A percentile compares a stretch with the other conserved stretches of the same genome.
Conservation (phyloP, 1,140 invertebrate species). For the Lasioglossum baleicum region DNA sequence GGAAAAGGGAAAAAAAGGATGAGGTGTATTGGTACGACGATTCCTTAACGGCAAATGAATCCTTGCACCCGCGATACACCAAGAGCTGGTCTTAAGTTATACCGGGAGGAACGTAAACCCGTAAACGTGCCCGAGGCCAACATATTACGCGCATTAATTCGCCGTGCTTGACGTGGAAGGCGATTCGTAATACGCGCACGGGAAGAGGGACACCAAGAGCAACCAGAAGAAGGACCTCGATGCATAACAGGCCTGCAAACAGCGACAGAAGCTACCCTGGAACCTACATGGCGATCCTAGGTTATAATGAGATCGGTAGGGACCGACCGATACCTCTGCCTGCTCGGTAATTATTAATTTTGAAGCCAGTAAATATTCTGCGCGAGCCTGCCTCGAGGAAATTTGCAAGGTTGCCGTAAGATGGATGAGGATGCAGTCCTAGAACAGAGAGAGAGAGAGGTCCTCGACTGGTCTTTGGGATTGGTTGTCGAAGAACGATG, state of each 20-base stretch:
- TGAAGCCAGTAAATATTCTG: constrained; percentile 73
- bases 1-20: too few species aligned
- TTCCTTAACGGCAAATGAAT: constrained; percentile 56
- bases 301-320: constrained; percentile 73
- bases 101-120: constrained; percentile 68
- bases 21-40: constrained; percentile 35
- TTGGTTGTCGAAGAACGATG: too few species aligned
- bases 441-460: too few species aligned
- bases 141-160: constrained; percentile 78
- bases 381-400: constrained; percentile 60
- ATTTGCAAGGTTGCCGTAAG: constrained; percentile 69
- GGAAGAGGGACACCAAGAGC: constrained; percentile 52
- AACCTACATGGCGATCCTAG: constrained; percentile 56
- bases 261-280: constrained; percentile 56
- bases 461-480: constrained; percentile 34
- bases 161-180: constrained; percentile 68
- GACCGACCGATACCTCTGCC: constrained; percentile 59
- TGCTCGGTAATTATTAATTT: constrained; percentile 77
- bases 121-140: constrained; percentile 74
- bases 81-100: constrained; percentile 68
- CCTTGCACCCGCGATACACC: constrained; percentile 55
- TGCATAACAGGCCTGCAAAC: constrained; percentile 44
- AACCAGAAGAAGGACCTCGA: constrained; percentile 31
- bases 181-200: constrained; percentile 70
- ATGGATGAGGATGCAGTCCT: not conserved